These are phyloP conservation scores for Spodoptera littoralis DNA, from an alignment of 2,888 invertebrate genomes.

Conservation along the genomic window DNA sequence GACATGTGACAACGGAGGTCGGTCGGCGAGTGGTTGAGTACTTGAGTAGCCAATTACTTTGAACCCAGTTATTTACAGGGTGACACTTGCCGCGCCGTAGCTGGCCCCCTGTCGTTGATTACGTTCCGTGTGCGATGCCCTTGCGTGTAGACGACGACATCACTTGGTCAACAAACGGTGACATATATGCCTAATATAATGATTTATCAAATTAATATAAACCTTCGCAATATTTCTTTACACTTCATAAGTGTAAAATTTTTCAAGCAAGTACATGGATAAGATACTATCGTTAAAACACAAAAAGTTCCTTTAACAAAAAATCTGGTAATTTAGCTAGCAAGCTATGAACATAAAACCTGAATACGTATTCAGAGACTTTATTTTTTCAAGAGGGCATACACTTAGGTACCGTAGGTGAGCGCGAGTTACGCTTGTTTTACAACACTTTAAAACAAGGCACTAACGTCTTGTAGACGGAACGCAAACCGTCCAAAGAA, in stretches of 20 bases:
- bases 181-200: neutral
- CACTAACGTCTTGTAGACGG: conserved; percentile 78
- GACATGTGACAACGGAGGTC: conserved; percentile 26
- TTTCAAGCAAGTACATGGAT: conserved; percentile 7
- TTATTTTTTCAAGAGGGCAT: conserved; percentile 75
- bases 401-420: conserved; percentile 63
- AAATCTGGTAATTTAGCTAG: conserved; percentile 37
- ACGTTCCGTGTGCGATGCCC: conserved; percentile 24
- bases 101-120: conserved; percentile 40
- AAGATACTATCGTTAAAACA: conserved; percentile 1
- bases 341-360: conserved; percentile 60
- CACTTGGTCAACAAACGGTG: conserved; percentile 13
- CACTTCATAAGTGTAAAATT: too few species aligned
- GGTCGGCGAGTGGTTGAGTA: conserved; percentile 15
- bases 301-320: conserved; percentile 16
- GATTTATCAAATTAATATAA: too few species aligned
- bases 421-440: conserved; percentile 79
- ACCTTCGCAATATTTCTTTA: too few species aligned
- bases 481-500: conserved; percentile 70
- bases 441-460: conserved; percentile 87
- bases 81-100: conserved; percentile 31
- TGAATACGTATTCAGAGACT: conserved; percentile 62
- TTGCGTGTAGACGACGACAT: conserved; percentile 16
- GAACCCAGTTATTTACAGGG: conserved; percentile 35
- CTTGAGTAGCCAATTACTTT: conserved; percentile 41